These are phyloP conservation scores for Hydrochoerus hydrochaeris DNA, from an alignment of 2,113 vertebrate genomes.

Conservation along the genomic window DNA sequence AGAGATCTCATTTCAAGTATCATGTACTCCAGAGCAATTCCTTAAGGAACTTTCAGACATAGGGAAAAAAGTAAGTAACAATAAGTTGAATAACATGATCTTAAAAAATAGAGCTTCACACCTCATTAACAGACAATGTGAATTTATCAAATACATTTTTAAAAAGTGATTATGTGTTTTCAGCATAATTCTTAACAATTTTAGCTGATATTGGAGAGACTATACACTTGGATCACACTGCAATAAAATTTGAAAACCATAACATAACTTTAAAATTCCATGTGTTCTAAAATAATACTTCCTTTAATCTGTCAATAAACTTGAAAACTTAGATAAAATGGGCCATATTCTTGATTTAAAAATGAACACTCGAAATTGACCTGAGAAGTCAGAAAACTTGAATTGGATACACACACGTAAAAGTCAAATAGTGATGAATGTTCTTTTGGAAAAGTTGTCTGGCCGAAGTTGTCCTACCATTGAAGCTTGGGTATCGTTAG, in stretches of 20 bases:
- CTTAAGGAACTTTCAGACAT: background rate
- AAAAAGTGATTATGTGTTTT: background rate
- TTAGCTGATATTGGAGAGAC: background rate
- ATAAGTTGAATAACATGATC: background rate
- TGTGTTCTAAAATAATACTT: background rate
- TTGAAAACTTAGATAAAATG: slow-evolving; percentile 18
- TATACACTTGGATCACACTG: background rate
- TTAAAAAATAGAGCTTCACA: background rate
- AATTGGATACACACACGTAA: background rate
- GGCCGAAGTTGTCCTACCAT: background rate
- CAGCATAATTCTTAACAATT: background rate
- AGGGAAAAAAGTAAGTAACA: background rate
- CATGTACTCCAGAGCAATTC: background rate
- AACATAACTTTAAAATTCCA: background rate
- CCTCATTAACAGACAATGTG: background rate
- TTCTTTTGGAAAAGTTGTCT: background rate
- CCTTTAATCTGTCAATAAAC: background rate
- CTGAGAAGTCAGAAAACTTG: background rate
- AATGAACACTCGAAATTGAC: slow-evolving; percentile 30
- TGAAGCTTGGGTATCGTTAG: background rate
- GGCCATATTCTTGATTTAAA: background rate
- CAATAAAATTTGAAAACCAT: slow-evolving; percentile 12
- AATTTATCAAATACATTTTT: background rate
- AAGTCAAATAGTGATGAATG: background rate
- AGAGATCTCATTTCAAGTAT: background rate